Percentiles rank a stretch among this genome's conserved stretches.
These are phyloP conservation scores for Cariama cristata DNA, from an alignment of 2,113 vertebrate genomes.

Conservation along the genomic window DNA sequence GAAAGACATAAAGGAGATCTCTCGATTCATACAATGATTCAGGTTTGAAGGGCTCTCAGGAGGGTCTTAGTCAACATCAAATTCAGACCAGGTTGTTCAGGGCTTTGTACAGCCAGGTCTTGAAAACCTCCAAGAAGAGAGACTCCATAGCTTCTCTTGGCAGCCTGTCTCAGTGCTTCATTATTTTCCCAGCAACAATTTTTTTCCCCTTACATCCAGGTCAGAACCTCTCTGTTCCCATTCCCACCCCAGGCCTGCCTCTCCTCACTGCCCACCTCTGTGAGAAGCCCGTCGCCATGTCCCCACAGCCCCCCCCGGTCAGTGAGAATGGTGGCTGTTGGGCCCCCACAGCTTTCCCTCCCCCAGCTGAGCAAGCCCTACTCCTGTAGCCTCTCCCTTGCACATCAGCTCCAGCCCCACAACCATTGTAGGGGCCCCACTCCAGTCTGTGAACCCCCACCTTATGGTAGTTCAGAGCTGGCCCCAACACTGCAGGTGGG, in stretches of 20 bases:
- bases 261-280: background rate
- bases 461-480: background rate
- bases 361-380: rapidly evolving
- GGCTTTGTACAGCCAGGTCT: background rate
- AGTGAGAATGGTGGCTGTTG: background rate
- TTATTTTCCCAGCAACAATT: background rate
- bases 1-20: background rate
- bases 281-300: background rate
- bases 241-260: background rate
- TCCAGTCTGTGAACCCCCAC: background rate
- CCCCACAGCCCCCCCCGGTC: rapidly evolving
- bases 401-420: background rate
- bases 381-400: background rate
- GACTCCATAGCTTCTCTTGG: background rate
- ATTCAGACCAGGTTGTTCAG: background rate
- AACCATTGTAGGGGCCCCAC: background rate
- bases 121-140: background rate
- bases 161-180: background rate
- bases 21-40: background rate
- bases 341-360: background rate
- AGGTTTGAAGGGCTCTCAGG: background rate
- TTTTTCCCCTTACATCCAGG: background rate
- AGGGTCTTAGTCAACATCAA: background rate
- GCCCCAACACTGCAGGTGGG: too few species aligned
- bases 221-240: background rate